phyloP scores from a whole-genome alignment of 2,113 vertebrate genomes.

The Scartelaos histophorus region DNA sequence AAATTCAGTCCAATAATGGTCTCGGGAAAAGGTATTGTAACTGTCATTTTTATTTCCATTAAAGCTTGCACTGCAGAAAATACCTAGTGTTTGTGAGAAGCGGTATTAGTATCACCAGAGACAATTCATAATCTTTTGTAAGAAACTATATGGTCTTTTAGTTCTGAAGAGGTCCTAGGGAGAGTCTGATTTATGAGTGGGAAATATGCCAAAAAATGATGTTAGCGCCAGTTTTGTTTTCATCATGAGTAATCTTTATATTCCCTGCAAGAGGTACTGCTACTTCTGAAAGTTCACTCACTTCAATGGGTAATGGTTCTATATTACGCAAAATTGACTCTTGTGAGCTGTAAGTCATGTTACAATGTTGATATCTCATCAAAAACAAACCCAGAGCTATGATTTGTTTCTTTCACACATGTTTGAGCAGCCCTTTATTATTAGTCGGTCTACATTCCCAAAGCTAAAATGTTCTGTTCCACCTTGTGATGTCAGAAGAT shows the following conservation, averaged over 20 bases:
- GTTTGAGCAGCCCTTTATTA: too few relatives aligned
- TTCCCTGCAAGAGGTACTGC: not conserved
- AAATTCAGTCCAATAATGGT: not conserved
- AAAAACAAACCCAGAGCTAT: too few relatives aligned
- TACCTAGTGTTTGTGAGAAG: not conserved
- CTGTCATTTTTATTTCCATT: not conserved
- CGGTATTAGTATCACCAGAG: not conserved
- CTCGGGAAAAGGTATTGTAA: conserved; percentile 3
- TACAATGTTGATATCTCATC: too few relatives aligned
- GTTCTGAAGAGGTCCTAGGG: too few relatives aligned
- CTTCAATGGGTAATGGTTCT: not conserved
- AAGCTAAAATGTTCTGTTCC: too few relatives aligned
- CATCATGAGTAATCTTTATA: not conserved
- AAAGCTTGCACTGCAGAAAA: not conserved
- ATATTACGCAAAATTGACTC: too few relatives aligned
- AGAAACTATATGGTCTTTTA: not conserved
- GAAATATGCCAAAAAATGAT: not conserved
- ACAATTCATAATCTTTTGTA: not conserved
- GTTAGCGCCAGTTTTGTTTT: not conserved
- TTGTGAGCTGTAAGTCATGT: too few relatives aligned
- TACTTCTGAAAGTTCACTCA: not conserved
- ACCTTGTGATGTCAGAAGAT: too few relatives aligned
- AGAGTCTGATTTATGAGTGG: not conserved
- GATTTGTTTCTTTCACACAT: too few relatives aligned
- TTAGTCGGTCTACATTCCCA: too few relatives aligned